phyloP scores from a whole-genome alignment of 2,113 vertebrate genomes.

The Oncorhynchus mykiss region DNA sequence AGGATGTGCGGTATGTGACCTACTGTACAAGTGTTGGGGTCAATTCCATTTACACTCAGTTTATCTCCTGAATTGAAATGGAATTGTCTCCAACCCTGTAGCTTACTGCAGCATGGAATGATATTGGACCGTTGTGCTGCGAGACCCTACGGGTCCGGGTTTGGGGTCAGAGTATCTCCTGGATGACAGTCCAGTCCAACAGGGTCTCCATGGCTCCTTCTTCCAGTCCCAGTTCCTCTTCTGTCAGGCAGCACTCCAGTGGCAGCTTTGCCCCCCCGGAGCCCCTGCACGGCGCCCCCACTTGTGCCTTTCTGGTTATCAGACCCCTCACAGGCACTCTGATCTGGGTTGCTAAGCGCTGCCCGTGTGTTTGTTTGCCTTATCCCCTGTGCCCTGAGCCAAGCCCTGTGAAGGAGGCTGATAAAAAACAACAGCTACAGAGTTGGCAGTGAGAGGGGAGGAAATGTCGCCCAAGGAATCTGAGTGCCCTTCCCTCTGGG shows the following conservation, averaged over 20 bases:
- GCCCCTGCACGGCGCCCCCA: constrained; percentile 14
- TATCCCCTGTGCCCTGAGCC: constrained; percentile 49
- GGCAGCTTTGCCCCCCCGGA: background rate
- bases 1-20: background rate
- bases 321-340: constrained; percentile 69
- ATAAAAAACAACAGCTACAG: constrained; percentile 67
- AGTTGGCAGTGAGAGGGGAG: constrained; percentile 43
- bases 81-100: no score
- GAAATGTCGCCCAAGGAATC: constrained; percentile 54
- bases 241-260: constrained; percentile 32
- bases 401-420: constrained; percentile 59
- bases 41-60: no score
- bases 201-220: no score
- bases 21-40: no score
- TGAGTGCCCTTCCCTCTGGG: constrained; percentile 58
- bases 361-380: constrained; percentile 69
- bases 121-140: no score
- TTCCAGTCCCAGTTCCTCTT: background rate
- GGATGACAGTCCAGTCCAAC: no score
- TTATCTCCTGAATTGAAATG: no score
- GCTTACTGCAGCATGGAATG: no score
- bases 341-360: constrained; percentile 66
- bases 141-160: no score
- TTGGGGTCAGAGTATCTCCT: no score
- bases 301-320: constrained; percentile 73